Evolutionary conservation across 2,888 invertebrate species (phyloP).

Genomic region (Drosophila limbata): DNA sequence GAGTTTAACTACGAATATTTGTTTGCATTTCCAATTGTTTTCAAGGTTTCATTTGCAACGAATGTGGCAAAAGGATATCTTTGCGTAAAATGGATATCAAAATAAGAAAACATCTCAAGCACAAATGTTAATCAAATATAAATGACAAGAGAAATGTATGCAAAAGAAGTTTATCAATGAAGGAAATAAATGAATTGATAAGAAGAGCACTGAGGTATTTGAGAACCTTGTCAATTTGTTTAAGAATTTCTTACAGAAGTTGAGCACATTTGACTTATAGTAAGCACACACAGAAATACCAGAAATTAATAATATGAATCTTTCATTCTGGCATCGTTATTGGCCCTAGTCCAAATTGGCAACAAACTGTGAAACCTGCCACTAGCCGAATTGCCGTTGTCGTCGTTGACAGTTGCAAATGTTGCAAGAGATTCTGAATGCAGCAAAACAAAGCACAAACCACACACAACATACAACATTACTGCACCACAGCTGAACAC

Average conservation of each 20-base stretch:
- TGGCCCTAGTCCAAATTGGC: slow-evolving; percentile 76
- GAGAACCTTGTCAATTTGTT: background rate
- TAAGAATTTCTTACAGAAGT: background rate
- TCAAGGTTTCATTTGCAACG: slow-evolving; percentile 7
- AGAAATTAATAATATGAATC: slow-evolving; percentile 49
- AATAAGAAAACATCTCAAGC: background rate
- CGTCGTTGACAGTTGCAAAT: slow-evolving; percentile 79
- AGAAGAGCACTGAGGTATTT: background rate
- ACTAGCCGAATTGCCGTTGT: slow-evolving; percentile 56
- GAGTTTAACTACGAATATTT: slow-evolving; percentile 58
- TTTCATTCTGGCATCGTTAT: slow-evolving; percentile 41
- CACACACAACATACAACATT: slow-evolving; percentile 12
- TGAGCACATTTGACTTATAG: slow-evolving; percentile 7
- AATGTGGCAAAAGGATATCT: slow-evolving; percentile 18
- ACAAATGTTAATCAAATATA: background rate
- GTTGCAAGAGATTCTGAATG: slow-evolving; percentile 56
- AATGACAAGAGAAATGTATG: background rate
- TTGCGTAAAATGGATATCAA: background rate
- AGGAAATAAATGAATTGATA: background rate
- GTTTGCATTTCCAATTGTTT: slow-evolving; percentile 49
- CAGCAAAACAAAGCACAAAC: slow-evolving; percentile 22
- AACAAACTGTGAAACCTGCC: slow-evolving; percentile 56
- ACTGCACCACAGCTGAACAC: slow-evolving; percentile 1
- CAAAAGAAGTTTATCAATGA: background rate
- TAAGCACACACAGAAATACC: slow-evolving; percentile 13